Base-by-base conservation (phyloP, 1,140 invertebrate species). In the Antheraea pernyi region DNA sequence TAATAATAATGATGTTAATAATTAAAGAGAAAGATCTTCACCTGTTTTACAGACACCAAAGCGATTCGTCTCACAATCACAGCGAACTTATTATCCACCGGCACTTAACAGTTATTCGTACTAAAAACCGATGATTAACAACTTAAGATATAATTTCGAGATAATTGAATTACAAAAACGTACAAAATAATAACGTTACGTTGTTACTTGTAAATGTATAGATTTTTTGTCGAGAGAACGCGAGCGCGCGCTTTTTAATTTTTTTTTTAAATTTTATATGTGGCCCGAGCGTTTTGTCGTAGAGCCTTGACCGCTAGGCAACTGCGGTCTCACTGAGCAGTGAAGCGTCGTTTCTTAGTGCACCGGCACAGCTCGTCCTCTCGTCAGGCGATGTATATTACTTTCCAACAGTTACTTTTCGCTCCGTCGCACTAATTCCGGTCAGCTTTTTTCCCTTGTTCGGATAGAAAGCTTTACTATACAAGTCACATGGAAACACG, bases 291-390 rank as follows among this genome's bases (percentile, higher is more conserved):
- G 82, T 80, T 82, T 71, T 77, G 73, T 42, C 76, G 78, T 73
- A 75, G 76, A 85, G 86, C 87, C 86, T 91, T 90, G 89, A 89
- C 89, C 89, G 89, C 85, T 79, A 82, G 78, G 77, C 83, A 83
- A 81, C 83, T 86, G 80, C 82, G 84, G 85, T 79, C 78, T 73
- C 66, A 89, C 88, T 89, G 83, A 86, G 78, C 46, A 53, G 16
- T 53, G 46, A 6, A 53, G 46, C 75, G 75, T 76, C 75, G 75
- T 76, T 74, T 68, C 74, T 74, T 69, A 70, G 73, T 81, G 79
- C 77, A 84, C 76, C 75, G 71, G 68, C 70, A 30, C 22, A 4
- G 79, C 78, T 82, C 74, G 74, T 83, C 74, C 77, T 80, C 78
- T 81, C 77, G 69, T 46, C 78, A 75, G 69, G 68, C 67, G 66